Evolutionary conservation across 2,113 vertebrate species (phyloP).

Genomic region (Artemisiospiza belli): DNA sequence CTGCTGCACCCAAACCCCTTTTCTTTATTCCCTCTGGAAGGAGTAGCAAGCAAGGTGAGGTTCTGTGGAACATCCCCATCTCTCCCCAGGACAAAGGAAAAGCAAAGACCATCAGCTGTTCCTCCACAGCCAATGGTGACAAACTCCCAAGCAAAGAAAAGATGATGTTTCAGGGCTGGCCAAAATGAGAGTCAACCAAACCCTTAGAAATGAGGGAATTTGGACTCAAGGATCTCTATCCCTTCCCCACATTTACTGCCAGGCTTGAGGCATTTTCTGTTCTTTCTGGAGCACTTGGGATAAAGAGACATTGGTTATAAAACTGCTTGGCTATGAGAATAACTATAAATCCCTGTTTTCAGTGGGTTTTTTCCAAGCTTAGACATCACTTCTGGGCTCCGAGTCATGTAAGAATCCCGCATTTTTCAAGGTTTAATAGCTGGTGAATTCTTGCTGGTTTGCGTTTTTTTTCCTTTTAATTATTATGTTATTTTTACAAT

Average conservation of each 20-base stretch:
- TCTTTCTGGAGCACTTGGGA: background rate
- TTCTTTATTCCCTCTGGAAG: background rate
- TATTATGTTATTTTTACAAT: background rate
- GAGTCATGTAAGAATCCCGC: background rate
- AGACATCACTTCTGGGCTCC: background rate
- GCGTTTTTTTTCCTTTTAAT: fast-evolving
- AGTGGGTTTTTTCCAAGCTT: background rate
- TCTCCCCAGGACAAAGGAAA: background rate
- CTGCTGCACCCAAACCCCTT: background rate
- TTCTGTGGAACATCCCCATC: background rate
- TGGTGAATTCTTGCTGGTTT: background rate
- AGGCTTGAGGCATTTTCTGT: constrained; percentile 4
- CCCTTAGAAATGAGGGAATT: background rate
- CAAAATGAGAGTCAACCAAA: background rate
- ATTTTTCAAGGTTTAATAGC: background rate
- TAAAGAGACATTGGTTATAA: background rate
- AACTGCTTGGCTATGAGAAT: background rate
- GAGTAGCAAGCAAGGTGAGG: background rate
- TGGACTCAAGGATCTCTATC: background rate
- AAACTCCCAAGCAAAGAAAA: background rate
- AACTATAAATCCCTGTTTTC: background rate
- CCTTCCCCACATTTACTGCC: background rate
- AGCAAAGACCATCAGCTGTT: background rate
- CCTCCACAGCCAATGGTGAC: background rate
- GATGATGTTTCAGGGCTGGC: background rate